Percentiles rank a stretch among this genome's conserved stretches.
Evolutionary conservation across 1,140 invertebrate genomes (phyloP).

Genomic region (Adelges cooleyi): DNA sequence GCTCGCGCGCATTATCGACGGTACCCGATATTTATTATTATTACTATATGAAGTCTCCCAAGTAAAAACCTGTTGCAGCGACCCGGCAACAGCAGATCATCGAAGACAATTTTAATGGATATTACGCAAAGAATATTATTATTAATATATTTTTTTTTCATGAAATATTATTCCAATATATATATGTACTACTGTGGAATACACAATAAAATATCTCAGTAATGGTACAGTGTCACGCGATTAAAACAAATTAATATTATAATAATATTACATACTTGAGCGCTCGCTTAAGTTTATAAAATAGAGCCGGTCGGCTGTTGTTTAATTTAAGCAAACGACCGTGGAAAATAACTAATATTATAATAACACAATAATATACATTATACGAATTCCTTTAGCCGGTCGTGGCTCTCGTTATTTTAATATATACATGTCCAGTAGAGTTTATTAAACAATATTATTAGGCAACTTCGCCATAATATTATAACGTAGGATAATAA

Average conservation of each 20-base stretch:
- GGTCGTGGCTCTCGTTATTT: no score
- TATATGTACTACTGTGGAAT: background rate
- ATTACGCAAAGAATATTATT: background rate
- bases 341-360: no score
- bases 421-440: no score
- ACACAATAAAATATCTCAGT: constrained; percentile 11
- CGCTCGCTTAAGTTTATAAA: no score
- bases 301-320: no score
- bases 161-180: constrained; percentile 7
- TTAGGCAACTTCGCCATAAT: no score
- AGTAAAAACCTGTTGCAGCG: constrained; percentile 21
- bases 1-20: constrained; percentile 5
- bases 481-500: no score
- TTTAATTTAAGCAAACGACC: no score
- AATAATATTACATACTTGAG: background rate
- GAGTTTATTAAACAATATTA: no score
- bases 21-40: constrained; percentile 23
- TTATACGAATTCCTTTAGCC: no score
- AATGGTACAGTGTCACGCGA: constrained; percentile 23
- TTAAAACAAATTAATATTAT: constrained; percentile 9
- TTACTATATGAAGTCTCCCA: background rate
- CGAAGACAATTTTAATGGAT: constrained; percentile 14
- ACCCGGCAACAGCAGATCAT: background rate
- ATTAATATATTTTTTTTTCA: background rate
- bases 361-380: no score